Conservation (phyloP, 2,113 vertebrate genomes). For the Aramus guarauna region DNA sequence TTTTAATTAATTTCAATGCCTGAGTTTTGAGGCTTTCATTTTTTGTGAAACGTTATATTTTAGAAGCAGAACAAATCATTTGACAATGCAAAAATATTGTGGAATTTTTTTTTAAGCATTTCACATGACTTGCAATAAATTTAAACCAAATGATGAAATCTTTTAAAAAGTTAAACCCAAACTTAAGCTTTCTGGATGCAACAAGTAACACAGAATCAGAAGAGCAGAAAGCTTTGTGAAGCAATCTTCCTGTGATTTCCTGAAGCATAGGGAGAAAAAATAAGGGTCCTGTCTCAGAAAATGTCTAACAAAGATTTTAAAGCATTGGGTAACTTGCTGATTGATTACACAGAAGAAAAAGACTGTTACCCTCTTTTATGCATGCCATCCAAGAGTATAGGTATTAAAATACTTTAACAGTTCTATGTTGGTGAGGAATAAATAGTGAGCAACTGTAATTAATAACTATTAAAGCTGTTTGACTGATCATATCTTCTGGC, state of each 20-base stretch:
- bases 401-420: constrained; percentile 61
- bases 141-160: background rate
- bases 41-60: background rate
- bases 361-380: constrained; percentile 13
- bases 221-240: background rate
- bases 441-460: constrained; percentile 74
- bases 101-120: background rate
- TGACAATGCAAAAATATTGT: background rate
- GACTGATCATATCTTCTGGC: constrained; percentile 76
- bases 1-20: background rate
- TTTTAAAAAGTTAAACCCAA: background rate
- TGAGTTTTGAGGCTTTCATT: background rate
- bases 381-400: constrained; percentile 20
- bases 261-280: background rate
- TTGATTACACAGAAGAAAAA: constrained; percentile 48
- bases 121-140: background rate
- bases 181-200: background rate
- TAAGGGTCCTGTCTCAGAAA: background rate
- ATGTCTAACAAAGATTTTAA: background rate
- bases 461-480: constrained; percentile 80
- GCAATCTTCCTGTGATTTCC: background rate
- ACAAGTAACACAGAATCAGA: background rate
- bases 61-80: background rate
- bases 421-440: constrained; percentile 54
- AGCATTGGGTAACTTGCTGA: background rate